Evolutionary conservation across 2,113 vertebrate genomes (phyloP).

Genomic region (Coptodon rendalli): DNA sequence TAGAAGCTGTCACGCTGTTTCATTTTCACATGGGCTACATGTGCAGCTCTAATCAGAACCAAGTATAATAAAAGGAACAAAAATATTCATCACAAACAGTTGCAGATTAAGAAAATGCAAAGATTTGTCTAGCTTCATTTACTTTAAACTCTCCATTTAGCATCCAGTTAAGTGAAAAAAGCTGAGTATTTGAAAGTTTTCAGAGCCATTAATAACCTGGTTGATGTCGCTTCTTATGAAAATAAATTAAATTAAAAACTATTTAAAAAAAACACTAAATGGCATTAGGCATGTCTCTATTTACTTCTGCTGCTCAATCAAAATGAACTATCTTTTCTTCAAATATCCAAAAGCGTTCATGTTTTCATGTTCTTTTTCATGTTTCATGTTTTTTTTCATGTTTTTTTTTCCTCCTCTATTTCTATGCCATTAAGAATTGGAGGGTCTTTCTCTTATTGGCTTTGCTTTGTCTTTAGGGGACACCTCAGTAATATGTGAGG

Average conservation of each 20-base stretch:
- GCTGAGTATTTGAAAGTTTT: not conserved
- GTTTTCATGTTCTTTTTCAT: too few species aligned
- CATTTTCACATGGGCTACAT: not conserved
- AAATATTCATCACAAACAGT: not conserved
- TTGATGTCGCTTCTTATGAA: not conserved
- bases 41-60: not conserved
- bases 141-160: not conserved
- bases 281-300: not conserved
- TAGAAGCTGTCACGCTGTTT: not conserved
- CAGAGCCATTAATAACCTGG: not conserved
- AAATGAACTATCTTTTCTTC: not conserved
- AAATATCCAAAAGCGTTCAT: not conserved
- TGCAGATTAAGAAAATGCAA: not conserved
- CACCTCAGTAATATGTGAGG: not conserved
- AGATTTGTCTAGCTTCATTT: not conserved
- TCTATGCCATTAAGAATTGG: not conserved
- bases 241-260: not conserved
- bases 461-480: not conserved
- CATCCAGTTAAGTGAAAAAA: not conserved
- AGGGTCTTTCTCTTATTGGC: not conserved
- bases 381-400: not conserved
- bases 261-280: not conserved
- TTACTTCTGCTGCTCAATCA: not conserved
- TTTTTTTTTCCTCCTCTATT: not conserved
- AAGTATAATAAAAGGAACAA: not conserved